phyloP scores from a whole-genome alignment of 2,888 invertebrate species.

The Heteromyza rotundicornis region DNA sequence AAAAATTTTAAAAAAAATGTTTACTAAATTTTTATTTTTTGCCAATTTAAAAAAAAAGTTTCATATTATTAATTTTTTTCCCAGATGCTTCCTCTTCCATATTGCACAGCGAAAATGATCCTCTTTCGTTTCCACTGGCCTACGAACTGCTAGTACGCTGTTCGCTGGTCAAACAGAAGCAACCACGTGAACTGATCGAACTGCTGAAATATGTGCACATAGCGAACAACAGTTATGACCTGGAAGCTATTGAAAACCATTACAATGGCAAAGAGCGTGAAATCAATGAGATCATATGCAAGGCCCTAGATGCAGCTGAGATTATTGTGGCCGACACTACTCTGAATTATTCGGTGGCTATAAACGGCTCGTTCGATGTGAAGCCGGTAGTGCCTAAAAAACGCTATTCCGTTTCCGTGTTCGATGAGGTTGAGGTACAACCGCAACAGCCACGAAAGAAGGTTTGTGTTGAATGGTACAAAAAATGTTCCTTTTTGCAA shows the following conservation, averaged over 20 bases:
- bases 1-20: background rate
- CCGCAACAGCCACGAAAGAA: constrained; percentile 38
- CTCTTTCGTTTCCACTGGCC: constrained; percentile 51
- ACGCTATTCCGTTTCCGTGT: constrained; percentile 58
- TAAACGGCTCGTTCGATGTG: constrained; percentile 42
- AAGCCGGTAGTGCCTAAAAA: constrained; percentile 38
- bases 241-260: constrained; percentile 41
- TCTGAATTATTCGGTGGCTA: constrained; percentile 41
- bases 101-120: constrained; percentile 45
- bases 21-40: background rate
- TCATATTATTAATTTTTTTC: constrained; percentile 29
- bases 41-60: background rate
- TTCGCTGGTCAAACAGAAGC: constrained; percentile 36
- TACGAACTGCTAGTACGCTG: constrained; percentile 51
- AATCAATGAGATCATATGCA: constrained; percentile 50
- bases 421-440: constrained; percentile 52
- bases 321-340: constrained; percentile 40
- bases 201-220: constrained; percentile 54
- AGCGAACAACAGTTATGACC: constrained; percentile 45
- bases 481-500: background rate
- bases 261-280: constrained; percentile 40
- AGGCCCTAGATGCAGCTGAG: constrained; percentile 40
- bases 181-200: constrained; percentile 49
- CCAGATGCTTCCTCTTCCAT: constrained; percentile 25
- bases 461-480: constrained; percentile 35